phyloP scores from a whole-genome alignment of 2,113 vertebrate species.

The Diphyllodes magnificus region DNA sequence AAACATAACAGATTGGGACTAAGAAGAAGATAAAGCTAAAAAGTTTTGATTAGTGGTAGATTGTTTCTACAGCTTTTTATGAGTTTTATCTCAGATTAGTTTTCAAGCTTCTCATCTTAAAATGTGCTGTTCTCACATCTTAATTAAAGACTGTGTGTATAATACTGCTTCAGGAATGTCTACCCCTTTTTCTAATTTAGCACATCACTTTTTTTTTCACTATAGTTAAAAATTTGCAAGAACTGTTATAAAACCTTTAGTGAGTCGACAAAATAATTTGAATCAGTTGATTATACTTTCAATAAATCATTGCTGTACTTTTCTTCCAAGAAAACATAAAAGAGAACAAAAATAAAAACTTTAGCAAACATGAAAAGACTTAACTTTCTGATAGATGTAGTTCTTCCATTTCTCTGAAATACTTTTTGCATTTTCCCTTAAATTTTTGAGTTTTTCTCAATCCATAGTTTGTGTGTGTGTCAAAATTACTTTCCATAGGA shows the following conservation, averaged over 20 bases:
- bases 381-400: not conserved
- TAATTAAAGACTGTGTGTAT: not conserved
- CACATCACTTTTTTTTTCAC: not conserved
- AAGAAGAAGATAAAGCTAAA: not conserved
- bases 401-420: not conserved
- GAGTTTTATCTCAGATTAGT: not conserved
- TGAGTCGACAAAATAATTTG: not conserved
- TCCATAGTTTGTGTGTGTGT: not conserved
- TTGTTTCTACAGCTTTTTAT: not conserved
- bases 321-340: not conserved
- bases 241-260: not conserved
- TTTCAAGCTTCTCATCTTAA: not conserved
- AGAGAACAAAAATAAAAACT: not conserved
- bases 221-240: not conserved
- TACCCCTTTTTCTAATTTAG: not conserved
- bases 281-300: not conserved
- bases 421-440: not conserved
- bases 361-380: not conserved
- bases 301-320: not conserved
- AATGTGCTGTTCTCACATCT: not conserved
- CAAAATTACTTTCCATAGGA: slow-evolving; percentile 69
- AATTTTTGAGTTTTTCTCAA: not conserved
- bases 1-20: not conserved
- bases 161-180: not conserved
- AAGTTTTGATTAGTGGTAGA: not conserved